Evolutionary conservation across 1,140 invertebrate genomes (phyloP).

Genomic region (Caerostris darwini): DNA sequence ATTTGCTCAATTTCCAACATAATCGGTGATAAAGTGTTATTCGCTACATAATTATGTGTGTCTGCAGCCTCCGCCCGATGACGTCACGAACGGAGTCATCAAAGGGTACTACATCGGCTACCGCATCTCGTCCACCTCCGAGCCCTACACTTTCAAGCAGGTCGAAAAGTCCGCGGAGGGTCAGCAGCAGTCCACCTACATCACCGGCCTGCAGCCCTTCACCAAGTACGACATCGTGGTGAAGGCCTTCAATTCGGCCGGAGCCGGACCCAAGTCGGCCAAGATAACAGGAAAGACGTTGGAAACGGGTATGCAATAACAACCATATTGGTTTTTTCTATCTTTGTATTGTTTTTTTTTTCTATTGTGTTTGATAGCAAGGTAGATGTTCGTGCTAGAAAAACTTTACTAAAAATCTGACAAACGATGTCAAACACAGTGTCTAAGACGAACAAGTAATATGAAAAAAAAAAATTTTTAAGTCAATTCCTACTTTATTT

Average conservation of each 20-base stretch:
- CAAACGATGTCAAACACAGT: no score
- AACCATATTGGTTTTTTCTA: no score
- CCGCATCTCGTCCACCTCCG: slow-evolving; percentile 70
- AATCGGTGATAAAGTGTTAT: not conserved
- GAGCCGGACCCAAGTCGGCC: slow-evolving; percentile 88
- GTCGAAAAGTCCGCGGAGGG: slow-evolving; percentile 69
- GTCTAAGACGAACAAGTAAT: no score
- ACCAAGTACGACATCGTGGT: slow-evolving; percentile 82
- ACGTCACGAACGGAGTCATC: slow-evolving; percentile 87
- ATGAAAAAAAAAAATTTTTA: no score
- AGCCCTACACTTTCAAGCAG: slow-evolving; percentile 80
- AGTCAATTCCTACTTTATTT: no score
- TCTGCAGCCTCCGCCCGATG: slow-evolving; percentile 87
- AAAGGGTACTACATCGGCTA: slow-evolving; percentile 82
- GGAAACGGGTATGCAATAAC: slow-evolving; percentile 82
- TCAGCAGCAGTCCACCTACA: slow-evolving; percentile 71
- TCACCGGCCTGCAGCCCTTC: slow-evolving; percentile 81
- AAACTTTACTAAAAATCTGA: no score
- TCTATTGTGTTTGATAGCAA: no score
- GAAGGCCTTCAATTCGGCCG: slow-evolving; percentile 82
- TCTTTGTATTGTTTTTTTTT: no score
- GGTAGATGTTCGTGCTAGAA: no score
- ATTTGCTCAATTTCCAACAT: no score
- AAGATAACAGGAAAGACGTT: slow-evolving; percentile 88
- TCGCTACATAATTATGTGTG: not conserved